Base-by-base conservation (phyloP, 2,797 vertebrate species). In the Chaetophractus vellerosus region DNA sequence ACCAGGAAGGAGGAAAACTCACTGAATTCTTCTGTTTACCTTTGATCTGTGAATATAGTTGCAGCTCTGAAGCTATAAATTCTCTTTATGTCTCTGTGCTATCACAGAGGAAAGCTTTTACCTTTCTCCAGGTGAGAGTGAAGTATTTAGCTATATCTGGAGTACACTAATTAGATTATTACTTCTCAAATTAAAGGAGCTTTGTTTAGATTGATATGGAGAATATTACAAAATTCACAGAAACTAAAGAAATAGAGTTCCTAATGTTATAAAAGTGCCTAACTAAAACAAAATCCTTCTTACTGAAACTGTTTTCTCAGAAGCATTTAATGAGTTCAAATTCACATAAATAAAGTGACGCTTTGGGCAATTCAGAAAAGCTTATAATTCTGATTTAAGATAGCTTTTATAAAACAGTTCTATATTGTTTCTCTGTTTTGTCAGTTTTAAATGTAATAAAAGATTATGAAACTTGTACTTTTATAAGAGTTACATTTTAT, bases 321-420 rank as follows among this genome's bases (percentile, higher is more conserved):
- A 87, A 93, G 90, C 15, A 84, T 36, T 94, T 64, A 91, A 57
- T 81, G 28, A 96, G 63, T 90, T 45, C n/a, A 78, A n/a, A 66
- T 66, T 63, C 66, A 36, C 55, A 80, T 68, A 95, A 86, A 36
- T 95, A 52, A 87, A 90, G 59, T 76, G 6, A 10, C 41, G 55
- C 28, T 89, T 88, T 82, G 55, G 21, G 71, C 19, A 96, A 85
- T 18, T 26, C 8, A 31, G 11, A 69, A 66, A 36, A 5, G 5
- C 52, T 96, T 79, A 80, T 80, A 78, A 69, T 50, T 66, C 96
- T 94, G 52, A 1, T 85, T 93, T 63, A 88, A 92, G 41, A n/a
- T 84, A 78, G 7, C 16, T 36, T 64, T 55, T 55, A 6, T 33
- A 36, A 61, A 41, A 78, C 6, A 80, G 12, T 1, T 72, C 63